phyloP scores from a whole-genome alignment of 2,888 invertebrate species.

The Syrista parreyssii region DNA sequence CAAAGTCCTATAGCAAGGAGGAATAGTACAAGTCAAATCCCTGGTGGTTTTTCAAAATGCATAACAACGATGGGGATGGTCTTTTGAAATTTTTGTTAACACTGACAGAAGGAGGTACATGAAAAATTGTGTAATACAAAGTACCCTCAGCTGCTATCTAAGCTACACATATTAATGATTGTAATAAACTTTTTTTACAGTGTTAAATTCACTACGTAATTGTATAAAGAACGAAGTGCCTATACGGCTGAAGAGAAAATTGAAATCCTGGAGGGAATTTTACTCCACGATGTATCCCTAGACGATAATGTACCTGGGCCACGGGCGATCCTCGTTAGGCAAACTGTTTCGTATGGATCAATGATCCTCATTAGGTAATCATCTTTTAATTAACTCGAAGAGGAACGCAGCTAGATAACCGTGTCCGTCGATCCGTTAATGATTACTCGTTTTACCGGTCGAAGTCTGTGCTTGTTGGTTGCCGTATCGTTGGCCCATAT shows the following conservation, averaged over 20 bases:
- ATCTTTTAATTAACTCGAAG: constrained; percentile 49
- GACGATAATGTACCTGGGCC: neutral
- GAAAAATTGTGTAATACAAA: neutral
- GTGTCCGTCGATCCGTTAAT: constrained; percentile 19
- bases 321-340: constrained; percentile 31
- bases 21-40: constrained; percentile 30
- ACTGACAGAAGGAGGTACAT: neutral
- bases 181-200: neutral
- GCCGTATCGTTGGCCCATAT: neutral
- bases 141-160: neutral
- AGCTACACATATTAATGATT: neutral
- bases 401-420: constrained; percentile 30
- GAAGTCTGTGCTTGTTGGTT: neutral
- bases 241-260: neutral
- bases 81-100: neutral
- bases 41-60: constrained; percentile 13
- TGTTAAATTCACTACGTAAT: neutral
- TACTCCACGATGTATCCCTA: neutral
- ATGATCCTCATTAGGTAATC: constrained; percentile 53
- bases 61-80: neutral
- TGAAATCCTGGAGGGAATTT: neutral
- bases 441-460: constrained; percentile 45
- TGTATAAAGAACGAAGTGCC: neutral
- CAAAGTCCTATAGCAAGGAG: constrained; percentile 34
- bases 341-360: constrained; percentile 28